Evolutionary conservation across 30 jellyfish, hydroid and myxozoan species (phyloP), one percentile per base, ranked within the genome.

Genomic region (Cassiopea andromeda): DNA sequence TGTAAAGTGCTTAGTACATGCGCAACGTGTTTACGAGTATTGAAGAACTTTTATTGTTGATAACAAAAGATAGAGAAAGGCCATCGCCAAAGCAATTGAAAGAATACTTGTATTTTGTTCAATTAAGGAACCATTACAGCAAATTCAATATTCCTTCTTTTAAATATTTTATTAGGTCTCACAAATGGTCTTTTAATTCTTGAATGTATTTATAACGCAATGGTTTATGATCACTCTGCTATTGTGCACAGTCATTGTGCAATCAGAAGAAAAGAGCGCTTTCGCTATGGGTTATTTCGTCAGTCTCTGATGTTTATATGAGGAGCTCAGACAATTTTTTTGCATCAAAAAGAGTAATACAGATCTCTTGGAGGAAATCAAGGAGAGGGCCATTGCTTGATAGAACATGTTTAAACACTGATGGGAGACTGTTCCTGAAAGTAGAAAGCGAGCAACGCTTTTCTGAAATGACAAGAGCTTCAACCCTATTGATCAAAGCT

Each of bases 141-240:
- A 7, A 27, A 6, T 43, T 18, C 10, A 70, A 18, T 4, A 70
- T 7, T 15, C 15, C 79, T 70, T 7, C 49, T 15, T 19, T 70
- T 70, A 7, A 70, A 70, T 70, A 70, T 70, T 70, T 70, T 38
- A 70, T 70, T 19, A 70, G 79, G 7, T 70, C 27, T 70, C 73
- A 64, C 15, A 64, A 17, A 13, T 17, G 73, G 43, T 14, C 15
- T 5, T 2, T 64, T 64, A 64, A 2, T 5, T 64, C 73, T 4
- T 4, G 8, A 7, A 64, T 17, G 8, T 64, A 64, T 64, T 64
- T 64, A 64, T 64, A 64, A 64, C 43, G 43, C 15, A 2, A 16
- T 16, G 15, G 73, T 6, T 54, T 10, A 3, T 54, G 64, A 54
- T 54, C 64, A 10, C 12, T 6, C 64, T 3, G 73, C 73, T 64